Evolutionary conservation across 2,113 vertebrate genomes (phyloP), one percentile per base, ranked within the genome.

Genomic region (Marmota monax): DNA sequence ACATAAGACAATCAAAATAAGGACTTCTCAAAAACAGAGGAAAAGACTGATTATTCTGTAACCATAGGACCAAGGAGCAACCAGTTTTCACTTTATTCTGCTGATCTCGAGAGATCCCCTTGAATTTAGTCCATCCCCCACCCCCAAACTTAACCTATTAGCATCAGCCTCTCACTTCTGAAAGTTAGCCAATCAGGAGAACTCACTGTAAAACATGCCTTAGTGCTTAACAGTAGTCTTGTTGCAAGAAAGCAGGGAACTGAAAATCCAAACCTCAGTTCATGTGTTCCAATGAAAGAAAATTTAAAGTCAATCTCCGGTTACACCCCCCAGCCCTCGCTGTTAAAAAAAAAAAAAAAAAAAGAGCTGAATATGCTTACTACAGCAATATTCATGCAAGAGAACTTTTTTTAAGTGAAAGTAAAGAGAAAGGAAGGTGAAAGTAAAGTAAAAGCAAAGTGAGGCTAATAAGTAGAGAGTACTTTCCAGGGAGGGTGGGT

Each of bases 1-100:
- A 72, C 73, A 1, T 91, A 61, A 70, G 51, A 90, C 72, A 79
- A 51, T 84, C 73, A 95, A 51, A 90, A 34, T 48, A 73, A 88
- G 85, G 56, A 89, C 22, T 84, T 84, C 82, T 92, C 48, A 67
- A 32, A 76, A 56, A 78, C 65, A 73, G 73, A 83, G 25, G 34
- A 76, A 88, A 83, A 92, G 42, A 63, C 56, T 74, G 8, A 45
- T 84, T 79, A 42, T 72, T 89, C 63, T 92, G 58, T 77, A 51
- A 23, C 63, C 53, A 32, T 14, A 84, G 34, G 84, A 42, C 51
- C 34, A 63, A 84, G 51, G 34, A 10, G 14, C 22, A 10, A 51
- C 14, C 9, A 27, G 14, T 88, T 94, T 87, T 53, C 73, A 83
- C 63, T 29, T 72, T 22, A 23, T 65, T 79, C 53, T 42, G 16